Percentiles rank a stretch among this genome's conserved stretches.
phyloP scores from a whole-genome alignment of 2,797 vertebrate species.

The Sternarchorhynchus goeldii region DNA sequence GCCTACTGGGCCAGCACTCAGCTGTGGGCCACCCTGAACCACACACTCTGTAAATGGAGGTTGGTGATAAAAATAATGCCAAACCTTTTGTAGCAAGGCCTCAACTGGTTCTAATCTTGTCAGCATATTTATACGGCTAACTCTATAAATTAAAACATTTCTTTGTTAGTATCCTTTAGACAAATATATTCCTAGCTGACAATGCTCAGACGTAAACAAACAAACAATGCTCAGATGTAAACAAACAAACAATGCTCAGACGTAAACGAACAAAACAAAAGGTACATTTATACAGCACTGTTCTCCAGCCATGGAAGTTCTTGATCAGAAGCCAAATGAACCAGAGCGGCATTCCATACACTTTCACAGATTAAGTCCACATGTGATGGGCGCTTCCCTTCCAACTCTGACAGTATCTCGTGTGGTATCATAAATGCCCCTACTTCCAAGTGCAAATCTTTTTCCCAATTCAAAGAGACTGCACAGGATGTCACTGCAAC shows the following conservation, averaged over 20 bases:
- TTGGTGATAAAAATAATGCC: neutral
- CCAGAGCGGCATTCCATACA: constrained; percentile 41
- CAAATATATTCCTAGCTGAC: constrained; percentile 8
- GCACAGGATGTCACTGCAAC: constrained; percentile 2
- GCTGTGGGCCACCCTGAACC: constrained; percentile 15
- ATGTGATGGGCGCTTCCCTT: constrained; percentile 23
- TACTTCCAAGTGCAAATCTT: neutral
- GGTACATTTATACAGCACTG: constrained; percentile 16
- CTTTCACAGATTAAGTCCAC: constrained; percentile 34
- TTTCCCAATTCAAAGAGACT: constrained; percentile 5
- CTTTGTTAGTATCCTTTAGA: constrained; percentile 11
- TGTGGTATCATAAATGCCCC: constrained; percentile 15
- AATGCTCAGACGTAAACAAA: constrained; percentile 13
- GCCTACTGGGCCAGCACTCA: neutral
- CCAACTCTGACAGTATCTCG: constrained; percentile 15
- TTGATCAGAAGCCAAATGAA: constrained; percentile 32
- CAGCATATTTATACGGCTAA: neutral
- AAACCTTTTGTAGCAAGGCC: neutral
- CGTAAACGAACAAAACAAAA: constrained; percentile 7
- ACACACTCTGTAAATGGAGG: neutral
- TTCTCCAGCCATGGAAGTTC: constrained; percentile 8
- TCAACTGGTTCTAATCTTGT: neutral
- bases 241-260: too few relatives aligned
- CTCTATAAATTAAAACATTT: neutral
- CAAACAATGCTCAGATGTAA: constrained; percentile 2